Evolutionary conservation across 2,797 vertebrate species (phyloP), one percentile per base, ranked within the genome.

Genomic region (Argentina silus): DNA sequence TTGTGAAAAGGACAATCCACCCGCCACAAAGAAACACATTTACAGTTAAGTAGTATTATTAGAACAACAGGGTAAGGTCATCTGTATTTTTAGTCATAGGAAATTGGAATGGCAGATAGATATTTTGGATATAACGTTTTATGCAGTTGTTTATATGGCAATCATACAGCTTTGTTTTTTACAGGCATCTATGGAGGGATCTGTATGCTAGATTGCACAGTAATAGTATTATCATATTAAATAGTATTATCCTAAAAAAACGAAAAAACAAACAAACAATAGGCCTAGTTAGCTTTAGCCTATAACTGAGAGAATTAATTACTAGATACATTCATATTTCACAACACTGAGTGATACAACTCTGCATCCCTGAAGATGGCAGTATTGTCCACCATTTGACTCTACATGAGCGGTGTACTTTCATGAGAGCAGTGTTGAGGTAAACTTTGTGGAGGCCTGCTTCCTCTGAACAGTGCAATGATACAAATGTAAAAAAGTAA

Each of bases 1-100:
- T 78, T 85, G 23, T 79, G 87, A 90, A 88, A 64, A 81, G 73
- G 66, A 74, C 66, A 1, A 51, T 63, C 68, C 76, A 68, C 69
- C 85, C 57, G 86, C 77, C 85, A 90, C 89, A 91, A 93, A 89
- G 88, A 82, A 92, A 88, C 70, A 74, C 27, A 36, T 36, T 56
- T 9, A 70, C 60, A 80, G 81, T 69, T 12, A 70, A 71, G 77
- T 59, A 70, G 57, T 67, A 78, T 78, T 72, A 78, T 68, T 80
- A 51, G 59, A 65, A 70, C 17, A 36, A 36, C 62, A 67, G 27
- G 1, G 27, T 36, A 36, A 36, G 27, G 4, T 36, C 27, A 36
- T 36, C 27, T 36, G 27, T 36, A 36, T 36, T 36, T 36, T 36
- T 36, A 36, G 27, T 36, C 27, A 36, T 36, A 36, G 27, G 27